Conservation (phyloP, 2,888 invertebrate species). For the Asteroscopus sphinx region DNA sequence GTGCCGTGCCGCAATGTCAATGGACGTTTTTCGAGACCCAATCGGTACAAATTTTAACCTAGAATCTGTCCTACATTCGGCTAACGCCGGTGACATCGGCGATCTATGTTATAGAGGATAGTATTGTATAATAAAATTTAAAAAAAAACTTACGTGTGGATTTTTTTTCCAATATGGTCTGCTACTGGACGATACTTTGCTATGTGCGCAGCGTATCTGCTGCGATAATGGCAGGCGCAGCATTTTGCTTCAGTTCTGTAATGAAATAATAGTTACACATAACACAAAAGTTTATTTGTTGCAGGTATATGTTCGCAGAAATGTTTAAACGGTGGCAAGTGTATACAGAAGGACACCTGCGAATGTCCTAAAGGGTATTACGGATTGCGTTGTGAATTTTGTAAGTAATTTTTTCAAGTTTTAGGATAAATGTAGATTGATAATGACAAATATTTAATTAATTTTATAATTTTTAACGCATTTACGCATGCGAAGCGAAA, state of each 20-base stretch:
- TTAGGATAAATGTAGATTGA: too few relatives aligned
- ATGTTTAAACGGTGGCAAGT: constrained; percentile 98
- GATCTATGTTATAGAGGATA: too few relatives aligned
- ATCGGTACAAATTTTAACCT: too few relatives aligned
- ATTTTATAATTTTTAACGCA: too few relatives aligned
- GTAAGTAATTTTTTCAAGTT: constrained; percentile 89
- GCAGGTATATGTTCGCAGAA: constrained; percentile 97
- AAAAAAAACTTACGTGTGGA: constrained; percentile 76
- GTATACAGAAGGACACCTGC: constrained; percentile 98
- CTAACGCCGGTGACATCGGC: too few relatives aligned
- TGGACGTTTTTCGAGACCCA: too few relatives aligned
- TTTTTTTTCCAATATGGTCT: constrained; percentile 82
- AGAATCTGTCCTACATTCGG: too few relatives aligned
- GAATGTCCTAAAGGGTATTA: constrained; percentile 97
- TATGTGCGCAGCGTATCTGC: constrained; percentile 73
- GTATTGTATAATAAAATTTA: neutral
- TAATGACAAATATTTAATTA: too few relatives aligned
- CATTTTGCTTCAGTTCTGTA: constrained; percentile 61
- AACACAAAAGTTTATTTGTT: constrained; percentile 57
- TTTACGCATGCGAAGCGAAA: too few relatives aligned
- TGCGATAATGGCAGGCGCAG: constrained; percentile 68
- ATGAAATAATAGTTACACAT: constrained; percentile 17
- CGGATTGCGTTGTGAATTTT: constrained; percentile 96
- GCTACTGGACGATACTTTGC: constrained; percentile 49
- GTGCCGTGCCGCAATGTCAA: too few relatives aligned